Percentiles rank a stretch among this genome's conserved stretches.
Conservation (phyloP, 2,113 vertebrate genomes). For the Calyptomena viridis region DNA sequence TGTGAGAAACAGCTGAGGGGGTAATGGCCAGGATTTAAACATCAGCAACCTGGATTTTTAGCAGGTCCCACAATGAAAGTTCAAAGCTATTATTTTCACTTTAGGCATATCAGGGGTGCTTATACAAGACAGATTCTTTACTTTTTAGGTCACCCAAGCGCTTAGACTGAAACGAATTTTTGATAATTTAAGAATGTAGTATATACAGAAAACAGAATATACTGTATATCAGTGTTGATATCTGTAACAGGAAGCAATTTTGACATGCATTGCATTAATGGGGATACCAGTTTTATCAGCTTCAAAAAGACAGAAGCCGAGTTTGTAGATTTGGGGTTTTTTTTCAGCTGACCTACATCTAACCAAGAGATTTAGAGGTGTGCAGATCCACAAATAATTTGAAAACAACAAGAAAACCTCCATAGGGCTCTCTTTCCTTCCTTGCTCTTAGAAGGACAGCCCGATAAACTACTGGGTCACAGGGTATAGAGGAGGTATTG, state of each 20-base stretch:
- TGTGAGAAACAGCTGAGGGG: background rate
- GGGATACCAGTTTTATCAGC: background rate
- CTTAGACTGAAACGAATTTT: background rate
- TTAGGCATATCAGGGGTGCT: background rate
- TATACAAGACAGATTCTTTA: background rate
- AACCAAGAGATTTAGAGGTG: background rate
- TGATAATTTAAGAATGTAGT: background rate
- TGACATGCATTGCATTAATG: background rate
- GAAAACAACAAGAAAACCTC: background rate
- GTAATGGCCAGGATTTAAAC: background rate
- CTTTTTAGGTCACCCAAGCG: background rate
- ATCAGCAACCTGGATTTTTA: background rate
- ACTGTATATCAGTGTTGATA: background rate
- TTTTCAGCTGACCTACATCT: background rate
- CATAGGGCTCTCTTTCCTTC: background rate
- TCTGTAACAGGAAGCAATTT: background rate
- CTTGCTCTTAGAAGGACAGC: background rate
- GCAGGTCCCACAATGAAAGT: background rate
- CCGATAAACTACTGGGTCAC: background rate
- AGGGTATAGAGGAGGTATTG: background rate
- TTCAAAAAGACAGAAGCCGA: background rate
- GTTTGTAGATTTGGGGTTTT: background rate
- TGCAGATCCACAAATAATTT: background rate
- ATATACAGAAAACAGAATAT: no score
- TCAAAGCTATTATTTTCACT: background rate